phyloP scores from a whole-genome alignment of 2,888 invertebrate species.

The Melitaea athalia region DNA sequence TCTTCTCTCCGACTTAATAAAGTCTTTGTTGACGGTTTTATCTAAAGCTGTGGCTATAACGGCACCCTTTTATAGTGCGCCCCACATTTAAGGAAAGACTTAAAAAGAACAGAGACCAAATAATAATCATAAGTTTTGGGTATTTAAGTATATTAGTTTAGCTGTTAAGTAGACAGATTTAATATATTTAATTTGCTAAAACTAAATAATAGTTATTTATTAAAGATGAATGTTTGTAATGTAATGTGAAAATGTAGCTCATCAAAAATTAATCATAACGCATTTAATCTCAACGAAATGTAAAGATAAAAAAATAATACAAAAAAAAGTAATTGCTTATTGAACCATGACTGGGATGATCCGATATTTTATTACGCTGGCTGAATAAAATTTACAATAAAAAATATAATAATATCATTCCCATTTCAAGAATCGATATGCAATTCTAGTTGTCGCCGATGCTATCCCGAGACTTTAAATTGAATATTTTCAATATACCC shows the following conservation, averaged over 20 bases:
- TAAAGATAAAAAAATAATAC: background rate
- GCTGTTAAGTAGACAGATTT: background rate
- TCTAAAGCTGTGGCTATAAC: slow-evolving; percentile 59
- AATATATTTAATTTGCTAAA: background rate
- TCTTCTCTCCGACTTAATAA: slow-evolving; percentile 74
- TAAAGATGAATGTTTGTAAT: background rate
- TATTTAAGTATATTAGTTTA: background rate
- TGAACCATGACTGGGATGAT: background rate
- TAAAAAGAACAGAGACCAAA: slow-evolving; percentile 11
- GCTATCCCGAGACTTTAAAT: slow-evolving; percentile 53
- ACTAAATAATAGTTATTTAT: background rate
- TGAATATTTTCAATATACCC: slow-evolving; percentile 63
- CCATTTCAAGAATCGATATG: slow-evolving; percentile 50
- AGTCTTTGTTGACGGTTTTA: slow-evolving; percentile 71
- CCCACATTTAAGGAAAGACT: slow-evolving; percentile 27
- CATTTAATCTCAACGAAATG: background rate
- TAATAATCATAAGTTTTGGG: slow-evolving; percentile 6
- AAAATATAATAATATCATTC: slow-evolving; percentile 16
- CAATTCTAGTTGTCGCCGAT: slow-evolving; percentile 55
- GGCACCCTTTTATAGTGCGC: slow-evolving; percentile 57
- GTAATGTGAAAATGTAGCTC: background rate
- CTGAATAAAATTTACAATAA: slow-evolving; percentile 6
- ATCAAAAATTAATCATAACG: background rate
- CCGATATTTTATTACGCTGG: slow-evolving; percentile 23
- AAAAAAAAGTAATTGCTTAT: background rate